These are phyloP conservation scores for Congeria kusceri DNA, from an alignment of 2,888 invertebrate species.

Conservation along the genomic window DNA sequence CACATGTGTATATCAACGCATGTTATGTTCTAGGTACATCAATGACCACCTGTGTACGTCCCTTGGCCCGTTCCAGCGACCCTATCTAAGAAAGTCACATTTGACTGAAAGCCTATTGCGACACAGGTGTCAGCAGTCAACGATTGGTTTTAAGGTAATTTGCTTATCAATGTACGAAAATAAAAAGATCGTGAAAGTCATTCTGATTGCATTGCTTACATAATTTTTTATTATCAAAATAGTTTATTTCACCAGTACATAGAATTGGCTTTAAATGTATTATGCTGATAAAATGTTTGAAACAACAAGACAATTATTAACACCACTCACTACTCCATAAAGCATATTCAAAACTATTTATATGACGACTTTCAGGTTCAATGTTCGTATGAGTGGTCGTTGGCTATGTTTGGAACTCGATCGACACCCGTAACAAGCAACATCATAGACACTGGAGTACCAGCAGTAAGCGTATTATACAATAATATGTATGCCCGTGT, in stretches of 20 bases:
- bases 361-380: constrained; percentile 1
- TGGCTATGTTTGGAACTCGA: neutral
- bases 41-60: neutral
- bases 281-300: too few species aligned
- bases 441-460: neutral
- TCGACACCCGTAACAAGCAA: neutral
- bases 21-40: neutral
- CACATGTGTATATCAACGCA: too few species aligned
- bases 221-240: too few species aligned
- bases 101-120: neutral
- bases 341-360: too few species aligned
- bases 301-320: too few species aligned
- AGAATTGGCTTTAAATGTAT: too few species aligned
- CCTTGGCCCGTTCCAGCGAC: neutral
- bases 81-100: neutral
- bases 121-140: neutral
- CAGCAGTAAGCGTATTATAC: neutral
- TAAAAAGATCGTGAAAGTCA: too few species aligned
- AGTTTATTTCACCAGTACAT: too few species aligned
- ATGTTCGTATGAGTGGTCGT: constrained; percentile 2
- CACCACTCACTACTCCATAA: too few species aligned
- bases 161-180: too few species aligned
- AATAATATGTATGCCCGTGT: too few species aligned
- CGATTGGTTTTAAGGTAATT: neutral
- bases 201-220: too few species aligned